These are phyloP conservation scores for Drosophila burlai DNA, from an alignment of 1,140 invertebrate species.

Conservation along the genomic window DNA sequence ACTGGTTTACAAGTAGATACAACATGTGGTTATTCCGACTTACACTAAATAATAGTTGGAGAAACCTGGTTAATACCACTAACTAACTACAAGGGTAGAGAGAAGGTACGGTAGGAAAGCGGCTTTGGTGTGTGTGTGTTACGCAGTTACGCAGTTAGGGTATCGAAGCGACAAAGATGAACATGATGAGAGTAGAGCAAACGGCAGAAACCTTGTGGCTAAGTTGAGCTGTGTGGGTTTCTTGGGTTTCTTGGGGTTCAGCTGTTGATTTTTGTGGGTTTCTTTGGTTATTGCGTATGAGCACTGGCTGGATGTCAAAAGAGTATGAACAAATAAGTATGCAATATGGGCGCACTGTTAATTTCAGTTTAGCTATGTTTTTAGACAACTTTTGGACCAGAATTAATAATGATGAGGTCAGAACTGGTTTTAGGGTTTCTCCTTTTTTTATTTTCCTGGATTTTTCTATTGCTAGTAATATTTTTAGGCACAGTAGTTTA, in stretches of 20 bases:
- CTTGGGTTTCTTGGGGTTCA: constrained; percentile 13
- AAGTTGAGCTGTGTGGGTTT: constrained; percentile 27
- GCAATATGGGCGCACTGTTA: constrained; percentile 60
- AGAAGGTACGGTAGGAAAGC: constrained; percentile 22
- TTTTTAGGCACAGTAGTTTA: constrained; percentile 72
- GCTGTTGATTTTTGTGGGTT: constrained; percentile 54
- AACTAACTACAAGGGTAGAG: constrained; percentile 19
- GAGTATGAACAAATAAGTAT: constrained; percentile 43
- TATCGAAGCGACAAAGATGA: constrained; percentile 68
- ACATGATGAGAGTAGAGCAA: constrained; percentile 51
- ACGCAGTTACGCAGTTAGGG: constrained; percentile 67
- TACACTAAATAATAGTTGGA: constrained; percentile 15
- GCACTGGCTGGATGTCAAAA: constrained; percentile 55
- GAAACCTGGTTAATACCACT: constrained; percentile 39
- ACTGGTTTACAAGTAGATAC: neutral
- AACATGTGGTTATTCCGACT: constrained; percentile 15
- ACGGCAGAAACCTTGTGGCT: constrained; percentile 39
- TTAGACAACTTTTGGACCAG: constrained; percentile 68
- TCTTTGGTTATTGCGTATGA: constrained; percentile 69
- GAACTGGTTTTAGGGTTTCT: constrained; percentile 40
- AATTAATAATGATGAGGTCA: constrained; percentile 59
- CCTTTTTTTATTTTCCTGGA: constrained; percentile 38
- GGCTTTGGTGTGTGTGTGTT: constrained; percentile 31
- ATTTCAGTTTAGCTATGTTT: constrained; percentile 54
- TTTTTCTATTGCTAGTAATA: constrained; percentile 47